Evolutionary conservation across 1,140 invertebrate genomes (phyloP), one percentile per base, ranked within the genome.

Genomic region (Drosophila busckii): DNA sequence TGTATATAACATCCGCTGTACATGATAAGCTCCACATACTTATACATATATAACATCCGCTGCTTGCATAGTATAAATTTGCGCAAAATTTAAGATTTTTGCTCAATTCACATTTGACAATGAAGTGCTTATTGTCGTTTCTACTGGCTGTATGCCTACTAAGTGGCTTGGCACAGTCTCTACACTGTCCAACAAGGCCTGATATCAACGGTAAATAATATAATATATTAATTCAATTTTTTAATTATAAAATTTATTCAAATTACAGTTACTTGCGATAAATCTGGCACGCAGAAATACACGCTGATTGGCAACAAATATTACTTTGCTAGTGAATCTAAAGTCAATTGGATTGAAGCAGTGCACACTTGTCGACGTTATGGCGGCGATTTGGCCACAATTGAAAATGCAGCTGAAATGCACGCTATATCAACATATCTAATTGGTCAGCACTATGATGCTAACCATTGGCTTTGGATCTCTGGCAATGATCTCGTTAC

Each of bases 401-500:
- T 62, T 4, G 35, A 56, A 40, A 38, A 32, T 3, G 28, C 16
- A 0, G 16, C 20, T 1, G 58, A 62, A 40, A 55, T 62, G 58
- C 4, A 35, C 0, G n/a, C 2, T 2, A 17, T 55, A 26, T 62
- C 52, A 0, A 28, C 9, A 0, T 28, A 35, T 41, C 22, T 55
- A 0, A 25, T n/a, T 0, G 6, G 1, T 2, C n/a, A 9, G 0
- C 13, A 10, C 0, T 5, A 23, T 13, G 34, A 15, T 0, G 6
- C 8, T 1, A 25, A 42, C 17, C 23, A 20, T 10, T 29, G 22
- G 31, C 52, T 45, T 28, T 70, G 58, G 67, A 54, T 66, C 12
- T 53, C 58, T 0, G 53, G 48, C 17, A 63, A 61, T 10, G 63
- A 70, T 67, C 45, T 67, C 1, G 23, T 19, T 1, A 16, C 12